Base-by-base conservation (phyloP, 2,888 invertebrate species). In the Deilephila elpenor region DNA sequence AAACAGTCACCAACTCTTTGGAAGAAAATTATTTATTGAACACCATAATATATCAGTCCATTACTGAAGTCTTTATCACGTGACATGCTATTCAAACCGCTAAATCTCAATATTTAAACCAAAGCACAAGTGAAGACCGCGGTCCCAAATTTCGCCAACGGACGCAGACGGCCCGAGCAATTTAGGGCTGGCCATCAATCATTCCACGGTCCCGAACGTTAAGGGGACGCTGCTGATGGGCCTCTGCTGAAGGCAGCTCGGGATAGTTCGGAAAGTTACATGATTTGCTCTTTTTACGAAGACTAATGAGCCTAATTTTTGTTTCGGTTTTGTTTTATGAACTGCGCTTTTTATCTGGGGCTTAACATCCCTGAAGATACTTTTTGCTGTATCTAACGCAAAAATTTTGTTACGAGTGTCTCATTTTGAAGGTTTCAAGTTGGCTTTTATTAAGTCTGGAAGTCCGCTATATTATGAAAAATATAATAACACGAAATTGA, bases 81-180 rank as follows among this genome's bases (percentile, higher is more conserved):
- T 3, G 32, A 5, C 32, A 32, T 32, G n/a, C n/a, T 64, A 14
- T 59, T n/a, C 32, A 14, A 14, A 7, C 11, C 67, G 73, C 67
- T 73, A 17, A 19, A 71, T 70, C 76, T 76, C 34, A 20, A 72
- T 62, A 75, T 77, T 83, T 80, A 73, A 0, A 37, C 79, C 80
- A 67, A 29, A 67, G 70, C 44, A 56, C 44, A 71, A 79, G 78
- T 77, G 75, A 81, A 84, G 80, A 82, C 78, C 75, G 51, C 44
- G 74, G 73, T 76, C 74, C 78, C 80, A 83, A 80, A 82, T 78
- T 79, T 74, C 67, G 76, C 74, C 77, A 76, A 75, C 78, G 79
- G 78, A 79, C 78, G 75, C 78, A 80, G 78, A 79, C 75, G 80
- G 78, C 75, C 78, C 53, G 74, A 81, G 67, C 75, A 75, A 77